Percentiles rank a stretch among this genome's conserved stretches.
Conservation (phyloP, 2,113 vertebrate species). For the Hippocampus comes region DNA sequence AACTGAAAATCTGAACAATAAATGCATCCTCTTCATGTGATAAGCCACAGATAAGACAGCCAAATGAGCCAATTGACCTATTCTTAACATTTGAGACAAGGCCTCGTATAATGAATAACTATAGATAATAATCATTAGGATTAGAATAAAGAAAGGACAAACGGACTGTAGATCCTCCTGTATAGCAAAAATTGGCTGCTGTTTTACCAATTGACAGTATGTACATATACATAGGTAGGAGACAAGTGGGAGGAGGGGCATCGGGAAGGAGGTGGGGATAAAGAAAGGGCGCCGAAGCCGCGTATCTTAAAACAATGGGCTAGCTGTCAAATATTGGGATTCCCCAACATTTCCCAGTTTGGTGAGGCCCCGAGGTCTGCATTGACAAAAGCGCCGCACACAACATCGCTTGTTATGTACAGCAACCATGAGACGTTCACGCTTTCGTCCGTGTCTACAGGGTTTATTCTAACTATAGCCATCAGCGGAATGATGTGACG, state of each 20-base stretch:
- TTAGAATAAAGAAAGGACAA: no score
- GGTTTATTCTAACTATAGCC: conserved; percentile 2
- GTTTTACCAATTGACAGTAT: no score
- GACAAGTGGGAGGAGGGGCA: no score
- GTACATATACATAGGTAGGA: no score
- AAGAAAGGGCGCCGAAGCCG: conserved; percentile 19
- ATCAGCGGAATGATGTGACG: neutral
- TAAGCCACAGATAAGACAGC: no score
- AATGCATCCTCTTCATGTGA: neutral
- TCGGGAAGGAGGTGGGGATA: conserved; percentile 9
- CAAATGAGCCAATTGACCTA: no score
- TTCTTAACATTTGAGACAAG: no score
- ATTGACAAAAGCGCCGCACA: conserved; percentile 17
- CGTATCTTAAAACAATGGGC: conserved; percentile 48
- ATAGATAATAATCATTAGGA: no score
- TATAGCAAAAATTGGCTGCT: no score
- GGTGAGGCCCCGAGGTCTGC: conserved; percentile 22
- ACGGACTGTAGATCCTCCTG: no score
- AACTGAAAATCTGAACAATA: neutral
- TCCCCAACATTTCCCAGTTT: conserved; percentile 51
- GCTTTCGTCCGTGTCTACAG: conserved; percentile 15
- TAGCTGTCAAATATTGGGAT: conserved; percentile 52
- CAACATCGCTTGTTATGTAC: conserved; percentile 26
- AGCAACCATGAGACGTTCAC: conserved; percentile 7
- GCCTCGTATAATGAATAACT: no score